Base-by-base conservation (phyloP, 1,140 invertebrate species). In the Drosophila takahashii region DNA sequence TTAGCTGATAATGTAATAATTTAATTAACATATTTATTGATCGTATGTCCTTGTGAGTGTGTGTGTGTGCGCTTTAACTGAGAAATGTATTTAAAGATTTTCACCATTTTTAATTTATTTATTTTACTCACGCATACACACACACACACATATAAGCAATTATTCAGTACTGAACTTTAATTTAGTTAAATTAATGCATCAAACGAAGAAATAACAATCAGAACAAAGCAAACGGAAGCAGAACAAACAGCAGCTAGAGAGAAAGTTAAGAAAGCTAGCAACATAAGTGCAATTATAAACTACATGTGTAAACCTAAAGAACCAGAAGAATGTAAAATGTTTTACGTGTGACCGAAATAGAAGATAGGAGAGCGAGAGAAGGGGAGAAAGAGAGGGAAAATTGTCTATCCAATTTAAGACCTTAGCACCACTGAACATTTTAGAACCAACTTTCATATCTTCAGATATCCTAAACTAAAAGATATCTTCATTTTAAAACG, bases 201-300 rank as follows among this genome's bases (percentile, higher is more conserved):
- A 70, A 72, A 18, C 16, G 42, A 72, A 62, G 61, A 44, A 61
- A 58, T 22, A 53, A 77, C 57, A 70, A 71, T 58, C 34, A 70
- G 65, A 57, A 57, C 52, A 61, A 72, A 69, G 42, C 26, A 37
- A 34, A 42, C 48, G 22, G 57, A 53, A 59, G 54, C 44, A 62
- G 48, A 74, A 62, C 66, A 60, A 64, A 65, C 59, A 57, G 51
- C 72, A 75, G 36, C 75, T 44, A 54, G 66, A 64, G 22, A 57
- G 42, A 27, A 29, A 48, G 50, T 3, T 32, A 15, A 48, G 48
- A 72, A 44, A 72, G 57, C 50, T 79, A 85, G 65, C 77, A 56
- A 76, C 80, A 77, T 80, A 84, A 84, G 81, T 84, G 81, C 81
- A 84, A 84, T 86, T 84, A 84, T 70, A 48, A 75, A 48, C 6